Percentiles rank a stretch among this genome's conserved stretches.
Evolutionary conservation across 2,888 invertebrate species (phyloP).

Genomic region (Agrochola lota): DNA sequence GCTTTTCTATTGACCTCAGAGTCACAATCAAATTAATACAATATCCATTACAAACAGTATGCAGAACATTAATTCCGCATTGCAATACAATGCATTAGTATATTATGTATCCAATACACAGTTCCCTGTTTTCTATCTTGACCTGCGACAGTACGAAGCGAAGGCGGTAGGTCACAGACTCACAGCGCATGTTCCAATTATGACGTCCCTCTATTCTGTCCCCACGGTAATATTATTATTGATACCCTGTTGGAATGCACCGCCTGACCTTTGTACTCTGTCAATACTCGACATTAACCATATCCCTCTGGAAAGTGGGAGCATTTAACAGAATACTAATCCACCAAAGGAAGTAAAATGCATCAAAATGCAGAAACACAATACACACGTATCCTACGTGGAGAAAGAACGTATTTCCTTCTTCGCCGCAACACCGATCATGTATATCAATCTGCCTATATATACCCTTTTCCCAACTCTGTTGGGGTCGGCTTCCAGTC

Average conservation of each 20-base stretch:
- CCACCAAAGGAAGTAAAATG: neutral
- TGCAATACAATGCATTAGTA: slow-evolving; percentile 10
- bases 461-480: too few relatives aligned
- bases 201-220: slow-evolving; percentile 2
- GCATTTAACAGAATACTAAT: neutral
- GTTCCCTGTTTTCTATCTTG: slow-evolving; percentile 19
- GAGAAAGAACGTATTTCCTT: neutral
- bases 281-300: neutral
- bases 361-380: neutral
- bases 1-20: neutral
- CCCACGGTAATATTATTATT: slow-evolving; percentile 17
- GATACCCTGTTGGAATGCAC: slow-evolving; percentile 11
- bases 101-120: neutral
- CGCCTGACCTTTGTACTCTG: slow-evolving; percentile 4
- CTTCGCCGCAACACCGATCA: neutral
- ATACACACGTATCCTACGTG: too few relatives aligned
- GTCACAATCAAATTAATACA: neutral
- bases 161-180: slow-evolving; percentile 15
- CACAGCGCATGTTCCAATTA: slow-evolving; percentile 41
- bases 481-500: too few relatives aligned
- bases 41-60: too few relatives aligned
- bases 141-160: slow-evolving; percentile 32
- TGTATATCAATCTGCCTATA: neutral
- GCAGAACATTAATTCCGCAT: neutral
- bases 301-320: too few relatives aligned